Evolutionary conservation across 2,888 invertebrate genomes (phyloP), one percentile per base, ranked within the genome.

Genomic region (Pollenia labialis): DNA sequence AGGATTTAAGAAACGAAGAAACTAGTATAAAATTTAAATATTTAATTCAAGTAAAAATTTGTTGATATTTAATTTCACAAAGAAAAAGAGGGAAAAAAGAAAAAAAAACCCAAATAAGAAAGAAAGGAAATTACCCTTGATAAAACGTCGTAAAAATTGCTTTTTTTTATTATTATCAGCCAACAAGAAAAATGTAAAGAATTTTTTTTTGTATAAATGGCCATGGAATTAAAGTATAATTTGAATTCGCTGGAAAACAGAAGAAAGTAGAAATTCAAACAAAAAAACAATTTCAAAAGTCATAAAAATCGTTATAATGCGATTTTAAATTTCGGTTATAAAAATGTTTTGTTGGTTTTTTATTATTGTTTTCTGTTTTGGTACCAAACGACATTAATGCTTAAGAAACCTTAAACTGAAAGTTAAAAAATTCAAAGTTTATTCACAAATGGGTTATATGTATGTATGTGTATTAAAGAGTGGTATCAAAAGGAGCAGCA

Each of bases 261-360:
- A 56, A 71, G 23, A 32, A 23, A 50, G 4, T 10, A 48, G 18
- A 46, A 12, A 32, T 48, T 40, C 48, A 52, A 69, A 50, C 7
- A 42, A 12, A 46, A 71, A 62, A 80, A 71, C 50, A 60, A 80
- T 69, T 68, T 64, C 64, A 71, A 71, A 77, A 72, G 76, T 72
- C 83, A 74, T 84, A 84, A 84, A 77, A 77, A 72, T 66, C 44
- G 48, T 66, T 72, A 72, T 84, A 79, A 84, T 72, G 77, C 66
- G 66, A 68, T 84, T 69, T 84, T 72, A 77, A 79, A 84, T 64
- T 72, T 84, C 66, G 48, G 77, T 77, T 77, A 72, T 69, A 71
- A 77, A 83, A 71, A 64, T 44, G 62, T 80, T 60, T 71, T 42
- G 52, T 50, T 62, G 60, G 40, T 62, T n/a, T 52, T 52, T 52